Base-by-base conservation (phyloP, 2,797 vertebrate species). In the Pipistrellus kuhlii region DNA sequence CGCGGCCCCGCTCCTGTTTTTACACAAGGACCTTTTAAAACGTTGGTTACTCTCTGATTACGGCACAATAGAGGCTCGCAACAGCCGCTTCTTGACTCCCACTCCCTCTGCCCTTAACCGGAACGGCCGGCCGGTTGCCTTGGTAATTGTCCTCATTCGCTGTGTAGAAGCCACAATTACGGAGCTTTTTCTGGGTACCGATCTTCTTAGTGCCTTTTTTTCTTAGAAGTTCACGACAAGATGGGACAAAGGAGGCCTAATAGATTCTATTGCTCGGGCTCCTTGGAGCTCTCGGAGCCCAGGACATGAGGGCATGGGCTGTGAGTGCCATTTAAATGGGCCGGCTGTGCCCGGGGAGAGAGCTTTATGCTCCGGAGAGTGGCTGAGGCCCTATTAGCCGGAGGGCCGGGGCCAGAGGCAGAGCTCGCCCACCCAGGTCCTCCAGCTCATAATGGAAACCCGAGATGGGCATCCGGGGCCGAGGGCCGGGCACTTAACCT, bases 21-120 rank as follows among this genome's bases (percentile, higher is more conserved):
- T 97, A 96, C 92, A 98, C 93, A 97, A 98, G 98, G 96, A 97
- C 98, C 97, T 98, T 98, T 98, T 97, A 95, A 97, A 97, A 98
- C 95, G 96, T 97, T 97, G 97, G 97, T 97, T 97, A 96, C 97
- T 97, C 96, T 94, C 97, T 97, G 98, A 98, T 98, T 98, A 97
- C 89, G 53, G 93, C 17, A 96, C 98, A 96, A 96, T 88, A 97
- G 95, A 95, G 90, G 94, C 84, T 97, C 88, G 59, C 97, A 98
- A 96, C 96, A 96, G 97, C 97, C 97, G 97, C 97, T 96, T 97
- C 96, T 97, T 91, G 95, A 94, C 97, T 97, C 91, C 91, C 96
- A 93, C 97, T 95, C 96, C 95, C 95, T 96, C 91, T 97, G 97
- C 94, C 96, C 95, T 98, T 96, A 96, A 94, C 71, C 94, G 90